Base-by-base conservation (phyloP, 2,797 vertebrate genomes). In the Centroberyx gerrardi region DNA sequence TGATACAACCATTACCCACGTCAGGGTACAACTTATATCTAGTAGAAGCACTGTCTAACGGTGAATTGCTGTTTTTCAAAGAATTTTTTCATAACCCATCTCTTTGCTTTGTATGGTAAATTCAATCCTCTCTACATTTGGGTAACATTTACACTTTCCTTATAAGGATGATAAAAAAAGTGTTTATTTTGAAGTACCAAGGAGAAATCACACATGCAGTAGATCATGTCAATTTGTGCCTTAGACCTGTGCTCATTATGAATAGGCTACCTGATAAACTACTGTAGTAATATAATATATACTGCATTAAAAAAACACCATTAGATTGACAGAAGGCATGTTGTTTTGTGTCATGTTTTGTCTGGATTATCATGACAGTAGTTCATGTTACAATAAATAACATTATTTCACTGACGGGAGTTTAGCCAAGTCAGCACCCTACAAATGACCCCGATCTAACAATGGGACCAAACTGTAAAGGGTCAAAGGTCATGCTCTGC, bases 401-500 rank as follows among this genome's bases (percentile, higher is more conserved):
- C 36, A 62, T 68, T 13, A 59, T 18, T 18, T 18, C n/a, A 40
- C 0, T 2, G 8, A n/a, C 28, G 5, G 62, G 33, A 44, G 17
- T 38, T 67, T n/a, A 53, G 49, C 66, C 38, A 67, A 17, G 60
- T 59, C 33, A 68, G n/a, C 17, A 33, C 72, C 74, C 60, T 22
- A 18, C 18, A 77, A 54, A 80, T 58, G 63, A 88, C 83, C 85
- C 80, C 73, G 63, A 81, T 88, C 58, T 85, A 66, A 82, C 38
- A 82, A 88, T 76, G 93, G 94, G 94, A 94, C 93, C 94, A 94
- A 95, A 91, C 78, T 82, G 53, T 84, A 78, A 56, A 42, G 83
- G 82, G 81, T 89, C 80, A 81, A 85, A 80, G 72, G 52, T 89
- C 53, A 63, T 17, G 49, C 62, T 78, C 33, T 82, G 51, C 46